Percentiles rank a stretch among this genome's conserved stretches.
phyloP scores from a whole-genome alignment of 1,140 invertebrate species.

The Bombus waltoni region DNA sequence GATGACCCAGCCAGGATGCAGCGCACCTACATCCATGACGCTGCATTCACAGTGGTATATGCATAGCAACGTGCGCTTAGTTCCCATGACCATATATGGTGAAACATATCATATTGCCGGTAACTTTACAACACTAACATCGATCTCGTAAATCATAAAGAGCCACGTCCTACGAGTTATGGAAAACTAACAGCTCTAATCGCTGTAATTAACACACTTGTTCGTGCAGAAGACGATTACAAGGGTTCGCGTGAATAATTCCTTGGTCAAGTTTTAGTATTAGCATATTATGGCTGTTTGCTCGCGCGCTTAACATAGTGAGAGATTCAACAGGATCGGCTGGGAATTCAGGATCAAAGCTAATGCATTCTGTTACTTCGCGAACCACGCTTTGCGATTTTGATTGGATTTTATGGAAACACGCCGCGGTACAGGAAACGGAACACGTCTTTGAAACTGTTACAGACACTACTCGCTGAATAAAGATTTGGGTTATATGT shows the following conservation, averaged over 20 bases:
- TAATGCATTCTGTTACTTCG: constrained; percentile 49
- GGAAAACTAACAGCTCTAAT: neutral
- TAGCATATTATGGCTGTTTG: constrained; percentile 23
- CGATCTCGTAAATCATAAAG: neutral
- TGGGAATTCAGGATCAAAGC: constrained; percentile 43
- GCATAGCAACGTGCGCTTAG: neutral
- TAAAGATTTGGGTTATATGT: neutral
- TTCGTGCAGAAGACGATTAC: neutral
- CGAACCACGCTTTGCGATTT: constrained; percentile 20
- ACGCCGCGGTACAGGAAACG: constrained; percentile 9
- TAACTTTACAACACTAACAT: neutral
- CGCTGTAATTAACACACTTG: neutral
- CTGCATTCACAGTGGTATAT: neutral
- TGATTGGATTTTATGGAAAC: constrained; percentile 41
- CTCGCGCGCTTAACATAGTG: neutral
- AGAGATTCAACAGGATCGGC: constrained; percentile 12
- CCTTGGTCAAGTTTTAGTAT: neutral
- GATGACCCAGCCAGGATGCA: neutral
- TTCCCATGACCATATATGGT: neutral
- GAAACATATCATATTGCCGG: neutral
- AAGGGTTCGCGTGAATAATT: neutral
- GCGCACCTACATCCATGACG: neutral
- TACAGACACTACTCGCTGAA: too few species aligned
- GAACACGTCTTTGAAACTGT: constrained; percentile 22
- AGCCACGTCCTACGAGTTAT: neutral